phyloP scores from a whole-genome alignment of 2,113 vertebrate species.

The Chamaea fasciata region DNA sequence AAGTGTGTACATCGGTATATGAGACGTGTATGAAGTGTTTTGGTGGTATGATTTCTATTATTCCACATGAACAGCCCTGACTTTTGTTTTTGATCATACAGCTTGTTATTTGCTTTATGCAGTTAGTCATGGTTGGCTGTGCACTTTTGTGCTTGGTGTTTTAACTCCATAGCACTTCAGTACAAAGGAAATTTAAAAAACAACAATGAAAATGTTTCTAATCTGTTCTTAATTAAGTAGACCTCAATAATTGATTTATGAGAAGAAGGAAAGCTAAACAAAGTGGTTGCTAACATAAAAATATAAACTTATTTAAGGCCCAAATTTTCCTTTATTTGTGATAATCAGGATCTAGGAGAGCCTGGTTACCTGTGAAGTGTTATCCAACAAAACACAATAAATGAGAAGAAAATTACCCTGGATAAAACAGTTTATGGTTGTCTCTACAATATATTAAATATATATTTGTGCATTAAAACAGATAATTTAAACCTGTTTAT shows the following conservation, averaged over 20 bases:
- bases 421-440: not conserved
- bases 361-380: not conserved
- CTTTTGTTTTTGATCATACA: conserved; percentile 64
- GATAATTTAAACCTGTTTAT: not conserved
- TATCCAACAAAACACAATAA: not conserved
- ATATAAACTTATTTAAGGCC: not conserved
- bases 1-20: not conserved
- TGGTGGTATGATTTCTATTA: conserved; percentile 45
- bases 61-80: conserved; percentile 42
- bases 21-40: not conserved
- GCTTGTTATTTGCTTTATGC: conserved; percentile 49
- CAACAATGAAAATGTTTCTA: conserved; percentile 67
- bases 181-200: conserved; percentile 63
- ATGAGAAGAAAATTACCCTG: not conserved
- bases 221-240: conserved; percentile 65
- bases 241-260: conserved; percentile 64
- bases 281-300: conserved; percentile 14
- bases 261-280: conserved; percentile 34
- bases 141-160: conserved; percentile 56
- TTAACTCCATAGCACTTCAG: conserved; percentile 63
- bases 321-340: not conserved
- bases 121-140: conserved; percentile 55
- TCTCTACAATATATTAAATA: not conserved
- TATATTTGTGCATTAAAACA: not conserved
- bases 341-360: not conserved